Evolutionary conservation across 1,140 invertebrate genomes (phyloP), one percentile per base, ranked within the genome.

Genomic region (Brachionus plicatilis): DNA sequence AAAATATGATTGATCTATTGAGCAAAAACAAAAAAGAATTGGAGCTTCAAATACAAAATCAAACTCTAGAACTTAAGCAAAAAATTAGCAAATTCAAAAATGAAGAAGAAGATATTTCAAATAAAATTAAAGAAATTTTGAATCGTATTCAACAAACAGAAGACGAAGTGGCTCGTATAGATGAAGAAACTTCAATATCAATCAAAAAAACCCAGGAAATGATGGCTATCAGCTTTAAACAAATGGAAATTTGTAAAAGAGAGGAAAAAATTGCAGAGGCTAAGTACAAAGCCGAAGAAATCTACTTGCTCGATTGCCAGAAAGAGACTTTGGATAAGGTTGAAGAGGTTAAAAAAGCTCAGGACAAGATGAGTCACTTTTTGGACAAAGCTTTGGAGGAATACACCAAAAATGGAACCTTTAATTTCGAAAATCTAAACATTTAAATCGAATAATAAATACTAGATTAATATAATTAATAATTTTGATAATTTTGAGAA

Each of bases 371-470:
- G 17, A 20, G 4, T 2, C 1, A 76, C 1, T 76, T 76, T 50
- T 76, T 76, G 27, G 45, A 76, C 47, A 76, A 76, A 76, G 72
- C 72, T 14, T 27, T 50, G 24, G 72, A 76, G 20, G 17, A 76
- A 8, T 76, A 45, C 20, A 24, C 20, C 12, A 24, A 50, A 50
- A 37, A 14, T 50, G 43, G 43, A 24, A 53, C 72, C 12, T 45
- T 76, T 76, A 29, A 20, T 5, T 76, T 76, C 24, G 43, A 76
- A 20, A 76, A 50, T 53, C 12, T 50, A 12, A 7, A 68, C 9
- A 37, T 68, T 7, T 68, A 33, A 37, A 37, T 37, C 33, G 1
- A 37, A 37, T 2, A 3, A 3, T 37, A 37, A 7, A 66, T 24
- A 14, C 11, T 75, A 45, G 45, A 43, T 14, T 27, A 70, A 29